Conservation (phyloP, 2,888 invertebrate species). For the Acanthosepion pharaonis region DNA sequence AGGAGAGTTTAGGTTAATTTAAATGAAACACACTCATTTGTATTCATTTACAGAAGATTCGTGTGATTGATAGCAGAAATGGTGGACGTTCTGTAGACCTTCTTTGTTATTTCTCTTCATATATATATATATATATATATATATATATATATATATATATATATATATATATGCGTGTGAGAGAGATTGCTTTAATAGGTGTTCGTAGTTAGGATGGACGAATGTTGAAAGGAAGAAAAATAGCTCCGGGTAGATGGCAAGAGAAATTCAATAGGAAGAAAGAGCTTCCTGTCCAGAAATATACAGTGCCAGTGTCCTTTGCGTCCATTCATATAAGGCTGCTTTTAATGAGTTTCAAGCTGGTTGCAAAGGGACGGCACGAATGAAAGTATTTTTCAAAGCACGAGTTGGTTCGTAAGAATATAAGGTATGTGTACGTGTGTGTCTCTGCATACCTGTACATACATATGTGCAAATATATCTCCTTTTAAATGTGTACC, state of each 20-base stretch:
- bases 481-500: neutral
- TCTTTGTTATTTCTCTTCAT: neutral
- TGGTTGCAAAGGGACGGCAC: neutral
- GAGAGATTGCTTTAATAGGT: neutral
- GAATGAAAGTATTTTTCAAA: constrained; percentile 33
- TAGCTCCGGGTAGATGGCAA: neutral
- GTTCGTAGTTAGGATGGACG: neutral
- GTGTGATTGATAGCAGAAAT: neutral
- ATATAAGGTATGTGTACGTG: neutral
- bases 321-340: neutral
- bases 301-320: neutral
- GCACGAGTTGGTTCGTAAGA: neutral
- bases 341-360: neutral
- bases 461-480: neutral
- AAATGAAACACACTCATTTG: neutral
- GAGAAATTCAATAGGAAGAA: neutral
- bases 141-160: neutral
- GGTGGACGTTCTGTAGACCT: neutral
- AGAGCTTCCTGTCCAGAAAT: neutral
- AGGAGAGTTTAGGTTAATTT: neutral
- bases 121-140: neutral
- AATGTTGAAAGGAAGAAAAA: constrained; percentile 33
- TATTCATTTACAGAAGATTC: neutral
- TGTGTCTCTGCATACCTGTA: neutral
- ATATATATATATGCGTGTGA: neutral